phyloP scores from a whole-genome alignment of 2,888 invertebrate species.

The Eurytoma adleriae region DNA sequence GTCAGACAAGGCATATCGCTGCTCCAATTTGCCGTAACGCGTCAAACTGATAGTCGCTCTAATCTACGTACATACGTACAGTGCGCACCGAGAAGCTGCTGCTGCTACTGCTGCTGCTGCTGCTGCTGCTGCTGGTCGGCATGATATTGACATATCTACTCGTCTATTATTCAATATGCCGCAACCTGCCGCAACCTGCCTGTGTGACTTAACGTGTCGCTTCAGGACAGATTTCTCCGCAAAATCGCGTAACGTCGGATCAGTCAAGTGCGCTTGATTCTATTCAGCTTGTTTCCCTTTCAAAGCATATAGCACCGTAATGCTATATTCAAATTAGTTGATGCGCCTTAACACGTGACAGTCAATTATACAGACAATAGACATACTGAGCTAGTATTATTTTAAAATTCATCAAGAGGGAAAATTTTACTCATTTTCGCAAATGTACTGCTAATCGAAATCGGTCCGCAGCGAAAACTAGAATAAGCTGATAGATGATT shows the following conservation, averaged over 20 bases:
- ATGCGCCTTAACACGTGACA: too few species aligned
- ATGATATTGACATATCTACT: constrained; percentile 49
- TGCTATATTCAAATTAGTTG: not conserved
- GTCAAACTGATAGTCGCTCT: constrained; percentile 47
- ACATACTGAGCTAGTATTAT: not conserved
- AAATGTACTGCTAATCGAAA: not conserved
- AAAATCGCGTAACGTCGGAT: constrained; percentile 7
- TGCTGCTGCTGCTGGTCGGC: constrained; percentile 23
- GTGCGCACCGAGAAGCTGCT: not conserved
- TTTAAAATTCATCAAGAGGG: too few species aligned
- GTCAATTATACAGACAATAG: not conserved
- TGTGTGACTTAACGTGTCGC: constrained; percentile 39
- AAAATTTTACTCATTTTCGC: too few species aligned
- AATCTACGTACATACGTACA: constrained; percentile 28
- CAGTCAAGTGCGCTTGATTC: constrained; percentile 21
- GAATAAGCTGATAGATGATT: not conserved
- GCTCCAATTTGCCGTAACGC: constrained; percentile 35
- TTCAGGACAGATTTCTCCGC: constrained; percentile 37
- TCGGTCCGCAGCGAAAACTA: constrained; percentile 1
- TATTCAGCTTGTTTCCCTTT: not conserved
- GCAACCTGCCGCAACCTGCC: constrained; percentile 38
- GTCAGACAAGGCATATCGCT: not conserved
- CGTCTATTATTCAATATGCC: constrained; percentile 50
- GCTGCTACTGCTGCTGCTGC: too few species aligned
- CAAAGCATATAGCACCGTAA: not conserved